Base-by-base conservation (phyloP, 2,113 vertebrate species). In the Hepsetus odoe region DNA sequence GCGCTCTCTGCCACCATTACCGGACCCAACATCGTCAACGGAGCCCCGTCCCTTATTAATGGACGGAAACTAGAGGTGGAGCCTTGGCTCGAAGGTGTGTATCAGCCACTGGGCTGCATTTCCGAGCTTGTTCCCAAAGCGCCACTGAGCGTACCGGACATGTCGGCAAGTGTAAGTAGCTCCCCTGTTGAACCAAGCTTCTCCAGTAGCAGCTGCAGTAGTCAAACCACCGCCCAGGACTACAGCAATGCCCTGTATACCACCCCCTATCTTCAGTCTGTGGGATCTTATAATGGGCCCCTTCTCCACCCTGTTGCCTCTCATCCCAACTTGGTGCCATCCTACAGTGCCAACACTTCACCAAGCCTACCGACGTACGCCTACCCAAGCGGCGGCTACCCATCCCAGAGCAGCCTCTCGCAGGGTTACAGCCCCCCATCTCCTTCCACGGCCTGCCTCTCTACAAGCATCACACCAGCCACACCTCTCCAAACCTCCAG, bases 161-260 rank as follows among this genome's bases (percentile, higher is more conserved):
- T 96, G 85, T 95, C 95, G 46, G 94, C 94, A 24, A 96, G 95
- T 79, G 94, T 98, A 18, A 96, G 97, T 88, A 98, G 95, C 92
- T 98, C 97, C 65, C 97, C 98, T 0, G 97, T 95, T 5, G 98
- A 99, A 86, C 93, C 96, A 77, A 96, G 95, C 88, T 98, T 97
- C 83, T 98, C 98, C 61, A 96, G 94, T 85, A 96, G 94, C 88
- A 97, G 94, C 90, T 99, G 98, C 66, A 95, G 94, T 84, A 96
- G 95, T 89, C 97, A 98, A 85, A 56, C 68, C 94, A 88, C 85
- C 93, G 58, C 95, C 96, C 98, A 98, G 95, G 98, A 99, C 94
- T 98, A 98, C n/a, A 94, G 93, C 79, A 86, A 94, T 13, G 93
- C 95, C 86, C 93, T 93, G 49, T 99, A 98, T 92, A 96, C 96